Evolutionary conservation across 1,140 invertebrate genomes (phyloP).

Genomic region (Trachymyrmex septentrionalis): DNA sequence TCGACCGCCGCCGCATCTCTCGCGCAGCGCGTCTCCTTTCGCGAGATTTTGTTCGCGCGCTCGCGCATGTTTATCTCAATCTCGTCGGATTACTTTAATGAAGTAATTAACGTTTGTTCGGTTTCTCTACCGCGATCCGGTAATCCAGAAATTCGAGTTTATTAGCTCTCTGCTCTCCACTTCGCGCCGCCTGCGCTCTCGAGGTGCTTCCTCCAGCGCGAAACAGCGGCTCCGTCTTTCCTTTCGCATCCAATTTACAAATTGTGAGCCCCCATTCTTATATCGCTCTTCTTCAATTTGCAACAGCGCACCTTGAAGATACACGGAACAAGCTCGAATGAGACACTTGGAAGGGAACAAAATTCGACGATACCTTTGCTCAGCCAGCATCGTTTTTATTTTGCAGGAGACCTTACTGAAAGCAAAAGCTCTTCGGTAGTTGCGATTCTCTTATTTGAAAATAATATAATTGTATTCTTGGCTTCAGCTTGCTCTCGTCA

Average conservation of each 20-base stretch:
- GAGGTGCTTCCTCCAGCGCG: not conserved
- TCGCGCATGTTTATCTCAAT: constrained; percentile 58
- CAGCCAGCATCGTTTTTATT: constrained; percentile 36
- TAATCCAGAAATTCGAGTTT: constrained; percentile 53
- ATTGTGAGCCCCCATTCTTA: constrained; percentile 39
- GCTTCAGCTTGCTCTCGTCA: not conserved
- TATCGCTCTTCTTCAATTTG: constrained; percentile 49
- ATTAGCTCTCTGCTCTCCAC: constrained; percentile 42
- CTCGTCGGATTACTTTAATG: constrained; percentile 58
- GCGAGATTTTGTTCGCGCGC: constrained; percentile 45
- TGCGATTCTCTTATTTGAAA: not conserved
- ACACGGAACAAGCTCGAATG: constrained; percentile 17
- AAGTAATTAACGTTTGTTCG: constrained; percentile 64
- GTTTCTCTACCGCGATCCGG: constrained; percentile 22
- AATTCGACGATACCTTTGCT: not conserved
- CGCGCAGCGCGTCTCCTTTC: constrained; percentile 16
- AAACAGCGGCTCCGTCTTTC: not conserved
- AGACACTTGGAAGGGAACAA: not conserved
- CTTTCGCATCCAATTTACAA: constrained; percentile 46
- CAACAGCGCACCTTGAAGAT: constrained; percentile 25
- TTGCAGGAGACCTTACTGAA: constrained; percentile 23
- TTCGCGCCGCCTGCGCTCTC: not conserved
- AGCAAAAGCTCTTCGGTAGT: not conserved
- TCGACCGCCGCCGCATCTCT: constrained; percentile 15
- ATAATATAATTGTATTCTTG: constrained; percentile 4